phyloP scores from a whole-genome alignment of 35 echinoderm and acorn worm genomes.

The Anneissia japonica region DNA sequence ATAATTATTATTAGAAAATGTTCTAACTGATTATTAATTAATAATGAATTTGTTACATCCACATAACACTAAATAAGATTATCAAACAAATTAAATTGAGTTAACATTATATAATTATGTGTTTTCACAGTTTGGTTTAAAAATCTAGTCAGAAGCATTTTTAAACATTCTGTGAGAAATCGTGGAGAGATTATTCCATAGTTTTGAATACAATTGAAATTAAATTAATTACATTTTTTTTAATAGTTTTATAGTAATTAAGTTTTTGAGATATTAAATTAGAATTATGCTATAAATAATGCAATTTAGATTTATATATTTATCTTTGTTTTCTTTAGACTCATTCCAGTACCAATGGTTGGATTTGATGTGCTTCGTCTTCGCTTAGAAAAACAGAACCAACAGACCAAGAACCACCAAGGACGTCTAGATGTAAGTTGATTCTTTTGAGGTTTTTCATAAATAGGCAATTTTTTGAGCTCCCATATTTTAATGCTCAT shows the following conservation, averaged over 20 bases:
- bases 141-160: not conserved
- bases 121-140: no score
- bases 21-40: no score
- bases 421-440: conserved; percentile 65
- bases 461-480: no score
- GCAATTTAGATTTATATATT: not conserved
- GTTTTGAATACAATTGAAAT: not conserved
- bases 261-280: no score
- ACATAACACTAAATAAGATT: no score
- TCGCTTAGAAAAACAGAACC: conserved; percentile 56
- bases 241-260: not conserved
- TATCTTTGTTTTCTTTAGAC: conserved; percentile 15
- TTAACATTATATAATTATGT: no score
- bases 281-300: not conserved
- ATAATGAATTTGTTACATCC: no score
- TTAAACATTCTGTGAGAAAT: not conserved
- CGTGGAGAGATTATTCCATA: not conserved
- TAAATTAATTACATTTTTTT: not conserved
- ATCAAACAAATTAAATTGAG: no score
- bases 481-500: no score
- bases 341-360: conserved; percentile 76
- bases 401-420: conserved; percentile 68
- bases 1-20: no score
- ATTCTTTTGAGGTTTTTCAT: not conserved
- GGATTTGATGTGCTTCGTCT: conserved; percentile 56